A percentile compares a stretch with the other conserved stretches of the same genome.
phyloP scores from a whole-genome alignment of 2,113 vertebrate species.

The Regulus satrapa region DNA sequence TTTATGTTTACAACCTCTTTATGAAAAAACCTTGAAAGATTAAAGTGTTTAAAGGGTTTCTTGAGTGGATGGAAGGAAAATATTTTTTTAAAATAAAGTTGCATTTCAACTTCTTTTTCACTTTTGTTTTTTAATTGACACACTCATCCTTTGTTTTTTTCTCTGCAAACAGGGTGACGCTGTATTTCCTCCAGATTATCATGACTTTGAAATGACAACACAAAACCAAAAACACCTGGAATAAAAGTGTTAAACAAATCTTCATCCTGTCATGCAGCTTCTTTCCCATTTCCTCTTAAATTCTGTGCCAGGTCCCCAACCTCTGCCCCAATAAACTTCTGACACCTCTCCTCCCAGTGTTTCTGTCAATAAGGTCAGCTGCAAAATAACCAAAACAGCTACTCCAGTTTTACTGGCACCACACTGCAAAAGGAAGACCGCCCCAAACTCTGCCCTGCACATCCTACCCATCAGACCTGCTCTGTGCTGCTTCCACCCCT shows the following conservation, averaged over 20 bases:
- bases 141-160: background rate
- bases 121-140: background rate
- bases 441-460: background rate
- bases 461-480: background rate
- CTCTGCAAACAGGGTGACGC: background rate
- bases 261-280: background rate
- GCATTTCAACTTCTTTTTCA: background rate
- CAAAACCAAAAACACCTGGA: background rate
- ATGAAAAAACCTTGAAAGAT: background rate
- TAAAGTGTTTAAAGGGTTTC: background rate
- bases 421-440: background rate
- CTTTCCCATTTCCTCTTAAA: background rate
- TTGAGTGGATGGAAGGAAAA: background rate
- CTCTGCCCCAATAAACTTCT: background rate
- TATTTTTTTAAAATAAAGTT: background rate
- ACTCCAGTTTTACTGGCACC: background rate
- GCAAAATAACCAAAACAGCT: background rate
- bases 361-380: background rate
- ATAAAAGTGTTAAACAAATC: background rate
- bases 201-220: background rate
- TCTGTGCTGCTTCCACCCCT: background rate
- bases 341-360: accelerated
- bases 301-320: background rate
- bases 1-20: background rate
- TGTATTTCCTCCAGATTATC: background rate